Conservation (phyloP, 2,888 invertebrate genomes). For the Lasioglossum villosulum region DNA sequence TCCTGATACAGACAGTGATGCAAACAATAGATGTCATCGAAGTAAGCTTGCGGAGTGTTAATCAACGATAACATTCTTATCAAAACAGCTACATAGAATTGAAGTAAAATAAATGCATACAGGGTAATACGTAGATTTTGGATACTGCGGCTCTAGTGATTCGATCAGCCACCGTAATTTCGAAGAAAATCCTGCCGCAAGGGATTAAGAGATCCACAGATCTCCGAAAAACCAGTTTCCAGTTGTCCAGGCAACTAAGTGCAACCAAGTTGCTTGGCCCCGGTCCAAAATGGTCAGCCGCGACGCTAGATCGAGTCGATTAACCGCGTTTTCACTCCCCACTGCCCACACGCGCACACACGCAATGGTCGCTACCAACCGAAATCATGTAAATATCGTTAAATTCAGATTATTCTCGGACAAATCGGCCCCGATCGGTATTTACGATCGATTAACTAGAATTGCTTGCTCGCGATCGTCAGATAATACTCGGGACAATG, state of each 20-base stretch:
- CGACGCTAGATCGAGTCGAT: not conserved
- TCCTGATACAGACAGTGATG: not conserved
- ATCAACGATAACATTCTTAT: not conserved
- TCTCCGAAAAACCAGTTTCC: not conserved
- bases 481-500: not conserved
- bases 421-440: constrained; percentile 31
- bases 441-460: constrained; percentile 5
- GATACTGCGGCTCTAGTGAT: not conserved
- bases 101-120: not conserved
- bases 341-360: no score
- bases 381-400: constrained; percentile 43
- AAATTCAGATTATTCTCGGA: constrained; percentile 41
- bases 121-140: not conserved
- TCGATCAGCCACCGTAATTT: not conserved
- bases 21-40: not conserved
- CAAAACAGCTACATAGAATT: not conserved
- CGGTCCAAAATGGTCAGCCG: not conserved
- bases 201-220: not conserved
- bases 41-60: not conserved
- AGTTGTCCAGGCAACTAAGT: not conserved
- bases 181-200: not conserved
- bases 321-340: constrained; percentile 20
- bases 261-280: constrained; percentile 12
- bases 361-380: not conserved
- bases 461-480: not conserved